Evolutionary conservation across 2,113 vertebrate species (phyloP), one percentile per base, ranked within the genome.

Genomic region (Equus quagga): DNA sequence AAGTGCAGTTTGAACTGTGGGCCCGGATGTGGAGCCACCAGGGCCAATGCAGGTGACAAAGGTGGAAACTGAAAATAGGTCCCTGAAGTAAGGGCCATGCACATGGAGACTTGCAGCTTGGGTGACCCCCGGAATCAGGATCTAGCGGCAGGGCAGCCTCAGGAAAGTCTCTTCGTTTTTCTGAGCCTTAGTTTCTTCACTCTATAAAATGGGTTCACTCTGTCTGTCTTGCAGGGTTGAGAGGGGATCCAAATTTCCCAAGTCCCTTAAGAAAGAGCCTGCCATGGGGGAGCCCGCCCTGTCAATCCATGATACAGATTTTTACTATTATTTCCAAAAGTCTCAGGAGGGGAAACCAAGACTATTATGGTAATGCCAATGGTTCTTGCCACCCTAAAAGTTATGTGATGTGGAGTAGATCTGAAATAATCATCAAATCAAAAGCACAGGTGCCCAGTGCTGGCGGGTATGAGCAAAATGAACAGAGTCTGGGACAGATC

Each of bases 51-150:
- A 58, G 56, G 19, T 23, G 17, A 18, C 12, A 62, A 19, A 56
- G 23, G 5, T 44, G 24, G 15, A 21, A 49, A 64, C 10, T 4
- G 36, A 23, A 49, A 44, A 49, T 4, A 3, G 18, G 21, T 6
- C 56, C 1, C 2, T 44, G 56, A 0, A 12, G 1, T 54, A 46
- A 60, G 49, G 23, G 10, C 6, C 3, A 15, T 12, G 11, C 10
- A 12, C 1, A 1, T 11, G 12, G 10, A 54, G 8, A 9, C 2
- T 44, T 1, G 9, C 5, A 58, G 21, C 46, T 28, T 15, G 33
- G 33, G 15, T 49, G 36, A 18, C 14, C 31, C 3, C 12, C 17
- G 36, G 33, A 26, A 21, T n/a, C 54, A 67, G 33, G 28, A 70
- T 51, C 11, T 24, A 82, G 44, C 2, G 5, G 14, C 73, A 36